Conservation (phyloP, 2,888 invertebrate genomes). For the Mimas tiliae region DNA sequence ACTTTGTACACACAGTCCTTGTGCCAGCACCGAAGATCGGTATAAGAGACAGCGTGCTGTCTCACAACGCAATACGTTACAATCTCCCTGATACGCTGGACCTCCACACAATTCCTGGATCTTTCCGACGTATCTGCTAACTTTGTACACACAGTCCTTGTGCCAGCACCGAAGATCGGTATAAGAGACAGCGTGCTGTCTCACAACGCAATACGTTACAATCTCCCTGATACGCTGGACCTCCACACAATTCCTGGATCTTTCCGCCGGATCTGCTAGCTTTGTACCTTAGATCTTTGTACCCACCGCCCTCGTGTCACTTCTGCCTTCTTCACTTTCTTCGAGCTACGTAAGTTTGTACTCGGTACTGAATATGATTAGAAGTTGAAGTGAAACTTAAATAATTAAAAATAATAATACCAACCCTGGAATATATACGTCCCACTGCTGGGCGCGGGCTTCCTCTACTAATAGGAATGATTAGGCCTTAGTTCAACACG, state of each 20-base stretch:
- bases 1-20: conserved; percentile 24
- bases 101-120: conserved; percentile 45
- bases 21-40: background rate
- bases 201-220: conserved; percentile 48
- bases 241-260: conserved; percentile 44
- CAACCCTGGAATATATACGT: too few relatives aligned
- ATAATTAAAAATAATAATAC: too few relatives aligned
- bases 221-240: conserved; percentile 50
- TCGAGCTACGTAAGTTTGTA: too few relatives aligned
- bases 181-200: conserved; percentile 26
- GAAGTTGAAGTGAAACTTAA: too few relatives aligned
- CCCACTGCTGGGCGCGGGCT: too few relatives aligned
- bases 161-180: background rate
- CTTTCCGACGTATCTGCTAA: conserved; percentile 16
- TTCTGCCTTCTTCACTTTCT: too few relatives aligned
- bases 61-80: conserved; percentile 48
- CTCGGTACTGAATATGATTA: too few relatives aligned
- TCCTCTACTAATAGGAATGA: too few relatives aligned
- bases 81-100: conserved; percentile 49
- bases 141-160: conserved; percentile 25
- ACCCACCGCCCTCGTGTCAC: conserved; percentile 10
- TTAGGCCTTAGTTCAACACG: too few relatives aligned
- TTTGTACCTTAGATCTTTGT: too few relatives aligned
- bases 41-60: conserved; percentile 24
- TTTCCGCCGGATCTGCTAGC: conserved; percentile 19